These are phyloP conservation scores for Grammatotria lemairii DNA, from an alignment of 2,113 vertebrate genomes.

Conservation along the genomic window DNA sequence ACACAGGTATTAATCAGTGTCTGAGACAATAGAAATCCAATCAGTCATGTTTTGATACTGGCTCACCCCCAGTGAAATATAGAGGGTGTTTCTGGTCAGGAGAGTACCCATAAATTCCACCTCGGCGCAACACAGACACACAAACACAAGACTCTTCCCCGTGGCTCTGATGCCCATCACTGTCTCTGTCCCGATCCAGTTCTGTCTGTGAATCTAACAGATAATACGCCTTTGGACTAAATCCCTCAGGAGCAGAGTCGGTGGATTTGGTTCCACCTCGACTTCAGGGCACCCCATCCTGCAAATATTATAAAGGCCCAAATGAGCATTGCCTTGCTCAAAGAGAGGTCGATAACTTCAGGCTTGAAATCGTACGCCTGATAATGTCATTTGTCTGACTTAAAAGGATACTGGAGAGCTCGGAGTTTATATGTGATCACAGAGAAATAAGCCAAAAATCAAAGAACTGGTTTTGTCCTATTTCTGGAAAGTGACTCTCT, in stretches of 20 bases:
- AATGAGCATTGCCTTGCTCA: background rate
- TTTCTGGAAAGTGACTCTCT: background rate
- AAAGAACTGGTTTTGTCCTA: background rate
- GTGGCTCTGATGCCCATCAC: conserved; percentile 12
- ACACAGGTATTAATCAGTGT: conserved; percentile 43
- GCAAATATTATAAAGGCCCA: background rate
- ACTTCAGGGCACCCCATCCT: background rate
- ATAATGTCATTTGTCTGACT: background rate
- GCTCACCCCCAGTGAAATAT: conserved; percentile 28
- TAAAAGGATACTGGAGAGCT: background rate
- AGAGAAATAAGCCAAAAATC: background rate
- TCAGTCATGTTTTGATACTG: conserved; percentile 44
- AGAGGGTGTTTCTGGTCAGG: conserved; percentile 16
- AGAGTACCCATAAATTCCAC: conserved; percentile 14
- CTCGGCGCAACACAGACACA: background rate
- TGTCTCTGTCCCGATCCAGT: background rate
- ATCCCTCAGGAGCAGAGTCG: background rate
- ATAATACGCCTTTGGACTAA: conserved; percentile 19
- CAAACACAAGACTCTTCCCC: background rate
- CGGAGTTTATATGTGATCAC: background rate
- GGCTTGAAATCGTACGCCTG: background rate
- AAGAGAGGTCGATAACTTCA: background rate
- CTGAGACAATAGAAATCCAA: conserved; percentile 40
- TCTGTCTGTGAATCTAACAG: background rate
- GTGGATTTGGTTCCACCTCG: background rate